A percentile compares a stretch with the other conserved stretches of the same genome.
phyloP scores from a whole-genome alignment of 2,113 vertebrate species.

The Maccullochella peelii region DNA sequence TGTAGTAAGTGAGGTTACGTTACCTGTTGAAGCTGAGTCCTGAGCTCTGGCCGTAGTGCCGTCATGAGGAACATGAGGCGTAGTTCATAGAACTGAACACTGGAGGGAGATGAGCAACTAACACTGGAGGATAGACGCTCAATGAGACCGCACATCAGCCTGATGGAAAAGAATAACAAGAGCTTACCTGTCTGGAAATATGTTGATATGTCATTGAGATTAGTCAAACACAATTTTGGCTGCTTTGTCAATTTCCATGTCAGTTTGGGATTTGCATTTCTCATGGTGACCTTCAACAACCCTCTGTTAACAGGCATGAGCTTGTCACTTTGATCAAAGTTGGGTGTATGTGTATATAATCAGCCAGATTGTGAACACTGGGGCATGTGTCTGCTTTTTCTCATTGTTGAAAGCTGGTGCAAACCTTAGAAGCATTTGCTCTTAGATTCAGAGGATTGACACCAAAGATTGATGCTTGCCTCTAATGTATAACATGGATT shows the following conservation, averaged over 20 bases:
- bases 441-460: background rate
- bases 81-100: constrained; percentile 85
- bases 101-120: constrained; percentile 67
- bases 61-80: constrained; percentile 86
- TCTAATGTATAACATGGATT: background rate
- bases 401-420: background rate
- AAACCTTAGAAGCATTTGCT: background rate
- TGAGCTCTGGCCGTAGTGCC: constrained; percentile 83
- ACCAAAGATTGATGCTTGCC: background rate
- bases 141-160: constrained; percentile 80
- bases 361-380: background rate
- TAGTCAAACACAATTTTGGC: background rate
- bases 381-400: background rate
- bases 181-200: background rate
- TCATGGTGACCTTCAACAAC: background rate
- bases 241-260: background rate
- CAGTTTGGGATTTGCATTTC: background rate
- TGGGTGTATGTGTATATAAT: background rate
- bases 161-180: constrained; percentile 21
- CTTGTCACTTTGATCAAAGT: background rate
- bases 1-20: background rate
- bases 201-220: background rate
- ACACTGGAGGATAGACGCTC: constrained; percentile 67
- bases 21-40: constrained; percentile 81
- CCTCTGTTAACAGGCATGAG: background rate